phyloP scores from a whole-genome alignment of 2,113 vertebrate species.

The Centropus bengalensis region DNA sequence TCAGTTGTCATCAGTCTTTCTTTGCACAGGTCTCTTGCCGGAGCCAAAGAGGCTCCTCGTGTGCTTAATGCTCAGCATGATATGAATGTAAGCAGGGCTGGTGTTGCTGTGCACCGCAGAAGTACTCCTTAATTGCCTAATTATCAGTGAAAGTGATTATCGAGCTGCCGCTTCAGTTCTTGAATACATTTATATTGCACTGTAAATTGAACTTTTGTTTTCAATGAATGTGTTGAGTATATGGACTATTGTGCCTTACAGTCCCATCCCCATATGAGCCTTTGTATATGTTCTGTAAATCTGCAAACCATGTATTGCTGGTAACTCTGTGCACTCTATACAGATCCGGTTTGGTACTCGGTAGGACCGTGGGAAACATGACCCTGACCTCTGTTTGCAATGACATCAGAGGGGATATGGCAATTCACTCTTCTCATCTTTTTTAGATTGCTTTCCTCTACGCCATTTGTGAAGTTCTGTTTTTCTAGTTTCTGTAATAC shows the following conservation, averaged over 20 bases:
- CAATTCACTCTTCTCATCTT: background rate
- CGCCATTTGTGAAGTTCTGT: background rate
- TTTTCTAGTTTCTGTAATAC: background rate
- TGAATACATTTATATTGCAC: slow-evolving; percentile 19
- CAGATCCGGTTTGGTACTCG: background rate
- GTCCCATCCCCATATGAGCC: slow-evolving; percentile 20
- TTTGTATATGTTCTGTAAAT: slow-evolving; percentile 44
- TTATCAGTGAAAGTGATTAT: background rate
- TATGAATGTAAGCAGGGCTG: background rate
- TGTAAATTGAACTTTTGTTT: slow-evolving; percentile 50
- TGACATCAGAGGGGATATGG: background rate
- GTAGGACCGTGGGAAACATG: background rate
- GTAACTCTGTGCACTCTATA: background rate
- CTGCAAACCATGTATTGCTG: background rate
- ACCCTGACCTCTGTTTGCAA: background rate
- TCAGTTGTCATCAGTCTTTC: background rate
- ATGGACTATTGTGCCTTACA: slow-evolving; percentile 69
- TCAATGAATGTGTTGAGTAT: slow-evolving; percentile 55
- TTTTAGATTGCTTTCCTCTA: slow-evolving; percentile 9
- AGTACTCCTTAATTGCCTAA: background rate
- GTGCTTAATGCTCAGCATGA: background rate
- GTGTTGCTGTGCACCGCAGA: background rate
- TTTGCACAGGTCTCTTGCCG: background rate
- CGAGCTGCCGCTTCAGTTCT: slow-evolving; percentile 27
- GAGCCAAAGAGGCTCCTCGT: background rate